Percentiles rank a stretch among this genome's conserved stretches.
Evolutionary conservation across 2,797 vertebrate genomes (phyloP).

Genomic region (Taenioides sp.): DNA sequence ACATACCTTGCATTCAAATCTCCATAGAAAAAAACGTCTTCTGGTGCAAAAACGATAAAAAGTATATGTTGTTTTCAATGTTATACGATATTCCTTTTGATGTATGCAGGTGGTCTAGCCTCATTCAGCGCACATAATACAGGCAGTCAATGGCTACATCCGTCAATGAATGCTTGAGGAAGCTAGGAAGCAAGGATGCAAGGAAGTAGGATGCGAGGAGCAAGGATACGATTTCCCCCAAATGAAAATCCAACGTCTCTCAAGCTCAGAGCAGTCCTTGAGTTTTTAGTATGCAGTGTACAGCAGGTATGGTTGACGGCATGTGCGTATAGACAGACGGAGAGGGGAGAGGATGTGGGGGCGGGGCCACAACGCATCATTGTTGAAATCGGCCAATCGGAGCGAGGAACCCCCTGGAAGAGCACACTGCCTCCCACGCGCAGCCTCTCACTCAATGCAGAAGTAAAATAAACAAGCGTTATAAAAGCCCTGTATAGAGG

Average conservation of each 20-base stretch:
- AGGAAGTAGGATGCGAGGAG: neutral
- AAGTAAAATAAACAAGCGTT: neutral
- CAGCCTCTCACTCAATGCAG: slow-evolving; percentile 5
- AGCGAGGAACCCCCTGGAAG: slow-evolving; percentile 49
- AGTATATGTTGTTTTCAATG: neutral
- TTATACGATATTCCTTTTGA: neutral
- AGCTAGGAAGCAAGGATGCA: neutral
- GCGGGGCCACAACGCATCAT: slow-evolving; percentile 70
- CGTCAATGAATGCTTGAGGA: slow-evolving; percentile 39
- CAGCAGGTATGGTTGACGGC: too few species aligned
- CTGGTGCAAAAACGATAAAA: neutral
- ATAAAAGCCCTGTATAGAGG: neutral
- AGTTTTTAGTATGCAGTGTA: too few species aligned
- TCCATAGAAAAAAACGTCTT: slow-evolving; percentile 43
- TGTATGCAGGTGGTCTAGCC: slow-evolving; percentile 42
- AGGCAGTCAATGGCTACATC: slow-evolving; percentile 54
- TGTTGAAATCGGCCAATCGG: slow-evolving; percentile 53
- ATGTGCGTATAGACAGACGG: slow-evolving; percentile 14
- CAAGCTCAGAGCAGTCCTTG: too few species aligned
- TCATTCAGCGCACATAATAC: slow-evolving; percentile 49
- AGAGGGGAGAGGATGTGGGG: slow-evolving; percentile 74
- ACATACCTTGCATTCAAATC: slow-evolving; percentile 69
- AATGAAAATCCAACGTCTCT: too few species aligned
- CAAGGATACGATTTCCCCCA: too few species aligned
- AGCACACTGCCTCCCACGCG: slow-evolving; percentile 56